Base-by-base conservation (phyloP, 2,113 vertebrate genomes). In the Carassius auratus region DNA sequence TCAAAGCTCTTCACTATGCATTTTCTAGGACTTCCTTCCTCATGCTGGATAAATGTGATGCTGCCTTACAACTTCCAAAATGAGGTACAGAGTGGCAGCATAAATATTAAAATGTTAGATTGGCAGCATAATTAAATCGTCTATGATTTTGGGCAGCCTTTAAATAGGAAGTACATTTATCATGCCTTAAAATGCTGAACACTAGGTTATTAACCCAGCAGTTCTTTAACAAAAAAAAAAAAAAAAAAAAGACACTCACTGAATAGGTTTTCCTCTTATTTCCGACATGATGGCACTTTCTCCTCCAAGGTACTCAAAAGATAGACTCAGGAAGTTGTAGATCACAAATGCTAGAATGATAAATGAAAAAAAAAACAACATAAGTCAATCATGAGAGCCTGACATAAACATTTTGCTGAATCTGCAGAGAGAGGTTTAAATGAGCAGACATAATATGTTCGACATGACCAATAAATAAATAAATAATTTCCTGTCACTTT, bases 241-340 rank as follows among this genome's bases (percentile, higher is more conserved):
- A 52, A 52, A 15, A 15, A 14, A 52, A 15, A 52, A 52, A 52
- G 52, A 69, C 3, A 93, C 97, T 96, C 91, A 99, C 98, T 89
- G 91, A 87, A 99, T 93, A 42, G 96, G 95, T 85, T 98, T 99
- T 74, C 97, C 98, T 86, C 97, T 95, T 82, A 99, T 97, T 94
- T 99, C 98, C 0, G 97, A 89, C 98, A 99, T 99, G 94, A 99
- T 99, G 66, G 95, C 96, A 23, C 98, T 99, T 90, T 99, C 98
- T 23, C 98, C 98, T 30, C 98, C 98, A 0, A 99, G 95, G 90
- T 99, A 99, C 93, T 99, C 97, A 12, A 99, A 99, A 88, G 97
- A 98, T 84, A 99, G 95, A 90, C 97, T 99, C 90, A 99, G 93
- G 91, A 99, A 99, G 91, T 97, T 99, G 92, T 99, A 99, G 87